phyloP scores from a whole-genome alignment of 1,140 invertebrate species.

The Pemphigus obesinymphae region DNA sequence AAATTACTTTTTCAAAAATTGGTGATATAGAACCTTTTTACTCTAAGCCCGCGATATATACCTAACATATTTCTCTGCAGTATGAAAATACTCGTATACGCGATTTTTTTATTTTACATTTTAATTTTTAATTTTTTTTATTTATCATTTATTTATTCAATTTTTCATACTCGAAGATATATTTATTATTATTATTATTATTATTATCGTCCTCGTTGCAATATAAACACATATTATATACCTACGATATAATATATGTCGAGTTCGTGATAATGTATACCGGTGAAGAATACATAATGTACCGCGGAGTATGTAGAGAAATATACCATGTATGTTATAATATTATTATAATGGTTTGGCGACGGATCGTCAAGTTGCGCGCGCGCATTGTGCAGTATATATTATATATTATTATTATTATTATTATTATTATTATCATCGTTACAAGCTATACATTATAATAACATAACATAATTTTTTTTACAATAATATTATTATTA shows the following conservation, averaged over 20 bases:
- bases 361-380: not conserved
- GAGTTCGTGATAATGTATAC: constrained; percentile 5
- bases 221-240: not conserved
- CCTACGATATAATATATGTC: not conserved
- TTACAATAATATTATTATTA: no score
- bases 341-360: not conserved
- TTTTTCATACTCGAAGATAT: not conserved
- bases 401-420: not conserved
- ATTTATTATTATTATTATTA: not conserved
- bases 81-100: not conserved
- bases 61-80: no score
- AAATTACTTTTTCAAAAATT: no score
- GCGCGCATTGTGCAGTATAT: not conserved
- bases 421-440: constrained; percentile 3
- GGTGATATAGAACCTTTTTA: no score
- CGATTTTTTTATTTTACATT: not conserved
- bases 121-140: no score
- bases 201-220: constrained; percentile 13
- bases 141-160: no score
- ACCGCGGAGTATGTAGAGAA: not conserved
- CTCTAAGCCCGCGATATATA: no score
- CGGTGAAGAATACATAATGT: constrained; percentile 19
- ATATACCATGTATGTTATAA: not conserved
- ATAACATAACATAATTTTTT: no score
- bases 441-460: no score